Evolutionary conservation across 2,797 vertebrate genomes (phyloP), one percentile per base, ranked within the genome.

Genomic region (Fistularia tabacaria): DNA sequence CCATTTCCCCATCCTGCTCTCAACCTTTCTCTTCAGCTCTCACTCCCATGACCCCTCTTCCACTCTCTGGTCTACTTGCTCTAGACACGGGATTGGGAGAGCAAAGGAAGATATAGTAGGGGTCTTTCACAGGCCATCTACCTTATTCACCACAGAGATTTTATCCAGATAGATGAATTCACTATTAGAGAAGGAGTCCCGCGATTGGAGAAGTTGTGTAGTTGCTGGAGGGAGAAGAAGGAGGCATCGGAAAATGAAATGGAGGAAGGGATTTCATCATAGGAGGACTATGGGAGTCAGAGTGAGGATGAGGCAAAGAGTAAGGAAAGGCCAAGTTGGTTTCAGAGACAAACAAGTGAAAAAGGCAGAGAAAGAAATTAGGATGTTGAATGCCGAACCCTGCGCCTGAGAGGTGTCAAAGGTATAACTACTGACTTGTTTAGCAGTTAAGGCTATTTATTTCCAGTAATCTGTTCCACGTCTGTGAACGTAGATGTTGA

Each of bases 31-130:
- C n/a, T n/a, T n/a, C n/a, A n/a, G n/a, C n/a, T n/a, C n/a, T n/a
- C n/a, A n/a, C n/a, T n/a, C n/a, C n/a, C n/a, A n/a, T n/a, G n/a
- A n/a, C n/a, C n/a, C 54, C 77, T 95, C 12, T 85, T 96, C 55
- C 88, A 95, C 49, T 74, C 87, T 1, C 66, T 94, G 65, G 88
- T 91, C 0, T 1, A 3, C 41, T 75, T 96, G 57, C n/a, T n/a
- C n/a, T n/a, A n/a, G n/a, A n/a, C n/a, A n/a, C n/a, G n/a, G n/a
- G n/a, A n/a, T n/a, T n/a, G n/a, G n/a, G n/a, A n/a, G n/a, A n/a
- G n/a, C n/a, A n/a, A n/a, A n/a, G n/a, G n/a, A n/a, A n/a, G 76
- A 89, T 64, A 86, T 80, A 43, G 67, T 92, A 56, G 88, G 0
- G 73, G 80, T 0, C 53, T 92, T 6, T 66, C 64, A 0, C 76